Conservation (phyloP, 2,113 vertebrate genomes). For the Suricata suricatta region DNA sequence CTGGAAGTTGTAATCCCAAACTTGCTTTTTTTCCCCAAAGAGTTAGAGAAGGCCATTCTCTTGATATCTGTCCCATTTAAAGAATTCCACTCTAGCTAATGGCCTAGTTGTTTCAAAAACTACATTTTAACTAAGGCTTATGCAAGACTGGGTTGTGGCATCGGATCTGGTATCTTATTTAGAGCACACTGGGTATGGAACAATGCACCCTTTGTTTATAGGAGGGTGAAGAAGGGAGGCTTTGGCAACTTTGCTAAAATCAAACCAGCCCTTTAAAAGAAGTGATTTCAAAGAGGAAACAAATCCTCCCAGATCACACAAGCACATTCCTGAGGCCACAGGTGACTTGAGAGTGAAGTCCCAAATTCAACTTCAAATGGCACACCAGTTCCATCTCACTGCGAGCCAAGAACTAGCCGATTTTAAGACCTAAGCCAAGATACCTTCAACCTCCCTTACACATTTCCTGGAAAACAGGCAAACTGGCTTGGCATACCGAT, state of each 20-base stretch:
- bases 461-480: neutral
- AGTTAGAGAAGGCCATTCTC: conserved; percentile 35
- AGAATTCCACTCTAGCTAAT: conserved; percentile 61
- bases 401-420: neutral
- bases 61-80: conserved; percentile 67
- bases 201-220: conserved; percentile 61
- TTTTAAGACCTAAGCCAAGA: neutral
- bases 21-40: conserved; percentile 22
- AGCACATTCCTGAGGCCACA: conserved; percentile 44
- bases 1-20: conserved; percentile 68
- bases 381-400: neutral
- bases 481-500: neutral
- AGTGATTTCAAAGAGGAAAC: conserved; percentile 64
- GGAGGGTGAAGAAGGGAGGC: neutral
- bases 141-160: conserved; percentile 37
- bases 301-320: conserved; percentile 43
- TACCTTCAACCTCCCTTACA: neutral
- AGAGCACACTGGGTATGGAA: conserved; percentile 50
- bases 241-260: conserved; percentile 49
- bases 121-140: conserved; percentile 55
- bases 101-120: conserved; percentile 66
- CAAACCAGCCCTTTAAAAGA: neutral
- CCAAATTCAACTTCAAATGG: conserved; percentile 32
- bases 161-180: conserved; percentile 67
- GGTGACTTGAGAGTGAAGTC: neutral